Percentiles rank a stretch among this genome's conserved stretches.
These are phyloP conservation scores for Lutra lutra DNA, from an alignment of 2,797 vertebrate species.

Conservation along the genomic window DNA sequence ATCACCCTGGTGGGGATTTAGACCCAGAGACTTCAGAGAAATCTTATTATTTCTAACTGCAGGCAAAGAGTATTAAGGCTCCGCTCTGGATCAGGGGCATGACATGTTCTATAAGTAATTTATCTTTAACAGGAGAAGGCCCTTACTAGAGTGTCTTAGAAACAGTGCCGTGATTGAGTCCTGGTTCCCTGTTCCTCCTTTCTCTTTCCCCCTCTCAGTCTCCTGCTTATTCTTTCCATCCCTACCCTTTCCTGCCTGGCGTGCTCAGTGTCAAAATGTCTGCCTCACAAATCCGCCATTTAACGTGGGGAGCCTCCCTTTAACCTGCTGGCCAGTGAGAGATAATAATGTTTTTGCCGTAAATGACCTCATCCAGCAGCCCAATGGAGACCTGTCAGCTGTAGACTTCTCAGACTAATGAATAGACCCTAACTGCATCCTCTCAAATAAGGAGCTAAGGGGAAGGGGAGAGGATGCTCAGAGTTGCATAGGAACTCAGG, in stretches of 20 bases:
- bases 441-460: not conserved
- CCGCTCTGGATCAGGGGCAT: slow-evolving; percentile 80
- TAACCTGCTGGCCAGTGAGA: slow-evolving; percentile 51
- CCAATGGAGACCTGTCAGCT: not conserved
- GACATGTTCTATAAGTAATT: slow-evolving; percentile 80
- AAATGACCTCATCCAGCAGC: slow-evolving; percentile 34
- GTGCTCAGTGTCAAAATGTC: slow-evolving; percentile 7
- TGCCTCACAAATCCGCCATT: slow-evolving; percentile 49
- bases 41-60: slow-evolving; percentile 85
- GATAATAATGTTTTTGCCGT: slow-evolving; percentile 55
- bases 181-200: slow-evolving; percentile 27
- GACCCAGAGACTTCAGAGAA: slow-evolving; percentile 81
- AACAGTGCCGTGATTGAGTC: slow-evolving; percentile 57
- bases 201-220: slow-evolving; percentile 38
- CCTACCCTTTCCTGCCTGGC: slow-evolving; percentile 39
- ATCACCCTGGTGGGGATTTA: slow-evolving; percentile 83
- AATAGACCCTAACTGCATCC: not conserved
- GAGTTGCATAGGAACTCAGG: not conserved
- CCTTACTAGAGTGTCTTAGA: slow-evolving; percentile 67
- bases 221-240: slow-evolving; percentile 53
- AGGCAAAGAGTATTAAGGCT: slow-evolving; percentile 82
- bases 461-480: not conserved
- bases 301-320: not conserved
- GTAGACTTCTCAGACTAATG: not conserved
- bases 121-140: slow-evolving; percentile 78